Base-by-base conservation (phyloP, 2,113 vertebrate species). In the Xenopus borealis region DNA sequence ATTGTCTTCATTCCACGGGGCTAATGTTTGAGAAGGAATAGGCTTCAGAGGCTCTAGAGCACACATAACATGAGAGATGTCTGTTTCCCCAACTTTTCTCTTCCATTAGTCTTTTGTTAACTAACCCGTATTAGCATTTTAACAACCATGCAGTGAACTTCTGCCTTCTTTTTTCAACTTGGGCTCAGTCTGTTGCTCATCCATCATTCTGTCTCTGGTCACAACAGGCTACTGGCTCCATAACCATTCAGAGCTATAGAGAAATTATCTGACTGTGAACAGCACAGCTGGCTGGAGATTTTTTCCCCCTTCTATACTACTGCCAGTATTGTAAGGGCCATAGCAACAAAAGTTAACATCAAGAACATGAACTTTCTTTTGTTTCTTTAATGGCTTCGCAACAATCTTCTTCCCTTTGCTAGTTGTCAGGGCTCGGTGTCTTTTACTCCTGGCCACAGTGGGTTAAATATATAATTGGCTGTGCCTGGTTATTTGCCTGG, bases 281-380 rank as follows among this genome's bases (percentile, higher is more conserved):
- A 83, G 87, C 91, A 89, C 92, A 94, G 94, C 93, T 96, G 94
- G 93, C 88, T 86, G 81, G 83, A 88, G 87, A 85, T 74, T 71
- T 90, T 88, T 89, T 27, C 23, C 23, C 90, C 81, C 88, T 90
- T 91, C 84, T 87, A 86, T 86, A 46, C 91, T 90, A 86, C 85
- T 90, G 91, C 88, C 86, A 86, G 78, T 82, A 82, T 88, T 92
- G 93, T 95, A 92, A 92, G 88, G 33, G 86, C 87, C 86, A 67
- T 86, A 87, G 87, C 89, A 90, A 94, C 89, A 88, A 88, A 90
- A 92, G 89, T 91, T 90, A 91, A 92, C 87, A 87, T 85, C 83
- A 85, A 83, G 87, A 91, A 88, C 77, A 44, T 82, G 87, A 90
- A 89, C 89, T 88, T 86, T 82, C 85, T 86, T 86, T 93, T 87